Evolutionary conservation across 1,140 invertebrate species (phyloP), one percentile per base, ranked within the genome.

Genomic region (Andricus grossulariae): DNA sequence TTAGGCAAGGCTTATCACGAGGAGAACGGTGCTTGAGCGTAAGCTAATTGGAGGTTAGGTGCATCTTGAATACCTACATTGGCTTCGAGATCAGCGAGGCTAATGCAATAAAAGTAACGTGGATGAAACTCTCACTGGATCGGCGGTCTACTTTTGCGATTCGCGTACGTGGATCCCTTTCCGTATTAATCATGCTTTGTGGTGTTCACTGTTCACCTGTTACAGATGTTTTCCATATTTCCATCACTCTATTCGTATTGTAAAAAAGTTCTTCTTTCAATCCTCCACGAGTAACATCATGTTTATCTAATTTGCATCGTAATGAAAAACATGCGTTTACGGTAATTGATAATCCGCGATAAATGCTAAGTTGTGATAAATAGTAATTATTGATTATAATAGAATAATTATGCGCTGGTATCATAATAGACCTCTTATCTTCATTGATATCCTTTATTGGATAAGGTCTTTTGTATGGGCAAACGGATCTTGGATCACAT

Each of bases 1-100:
- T 80, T 80, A 75, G 54, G 75, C 75, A 80, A 80, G 32, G 19
- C 60, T 73, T 74, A 71, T 78, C 51, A 19, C 73, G 50, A 66
- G 18, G 25, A 60, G 13, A 60, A 60, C 16, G 8, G 57, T 15
- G 21, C 39, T 60, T 60, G 12, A 74, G 50, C 25, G 18, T 66
- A 66, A 74, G 32, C 45, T 74, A 66, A 74, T 74, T 74, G 55
- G 73, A 74, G 54, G 73, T 74, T 74, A 13, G 73, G 60, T 39
- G 73, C 54, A 66, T 60, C 73, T 72, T 72, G 2, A 21, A 11
- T 52, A 15, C 15, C 25, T 18, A 19, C 16, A 60, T 15, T 60
- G 25, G 3, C 57, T 32, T 60, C 21, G 32, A 12, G 32, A 60
- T 32, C 21, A 1, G 25, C 10, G 25, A 12, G 25, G 55, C 55